phyloP scores from a whole-genome alignment of 2,113 vertebrate species.

The Sylvia atricapilla region DNA sequence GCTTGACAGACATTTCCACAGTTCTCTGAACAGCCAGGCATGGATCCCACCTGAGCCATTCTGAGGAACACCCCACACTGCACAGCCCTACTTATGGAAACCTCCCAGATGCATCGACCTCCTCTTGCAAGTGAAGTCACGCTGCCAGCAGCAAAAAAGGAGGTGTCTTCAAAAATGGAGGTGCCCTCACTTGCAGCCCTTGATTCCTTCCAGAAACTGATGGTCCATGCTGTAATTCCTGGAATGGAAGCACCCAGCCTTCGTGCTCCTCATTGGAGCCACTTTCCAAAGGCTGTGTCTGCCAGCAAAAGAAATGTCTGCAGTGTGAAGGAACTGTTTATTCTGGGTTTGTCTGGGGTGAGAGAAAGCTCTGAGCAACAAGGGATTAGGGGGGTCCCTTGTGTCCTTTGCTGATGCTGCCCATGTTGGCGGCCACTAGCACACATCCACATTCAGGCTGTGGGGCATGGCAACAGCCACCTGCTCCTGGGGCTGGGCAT shows the following conservation, averaged over 20 bases:
- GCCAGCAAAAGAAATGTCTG: background rate
- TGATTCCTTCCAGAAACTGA: background rate
- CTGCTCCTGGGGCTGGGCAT: background rate
- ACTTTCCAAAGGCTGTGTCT: background rate
- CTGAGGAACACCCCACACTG: background rate
- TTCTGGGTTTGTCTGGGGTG: background rate
- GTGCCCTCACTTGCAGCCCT: background rate
- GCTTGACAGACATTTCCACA: background rate
- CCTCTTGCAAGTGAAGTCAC: background rate
- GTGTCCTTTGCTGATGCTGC: constrained; percentile 7
- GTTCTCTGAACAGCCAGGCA: background rate
- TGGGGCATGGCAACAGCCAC: background rate
- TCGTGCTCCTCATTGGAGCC: background rate
- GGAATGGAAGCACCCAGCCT: background rate
- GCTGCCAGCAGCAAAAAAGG: fast-evolving
- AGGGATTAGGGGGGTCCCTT: constrained; percentile 44
- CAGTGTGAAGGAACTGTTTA: background rate
- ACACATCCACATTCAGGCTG: background rate
- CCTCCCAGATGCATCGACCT: background rate
- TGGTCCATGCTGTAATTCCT: background rate
- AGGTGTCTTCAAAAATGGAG: background rate
- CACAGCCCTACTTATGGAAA: background rate
- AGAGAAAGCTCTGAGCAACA: background rate
- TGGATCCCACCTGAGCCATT: background rate
- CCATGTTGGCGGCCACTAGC: background rate